Evolutionary conservation across 2,888 invertebrate species (phyloP), one percentile per base, ranked within the genome.

Genomic region (Creontiades dilutus): DNA sequence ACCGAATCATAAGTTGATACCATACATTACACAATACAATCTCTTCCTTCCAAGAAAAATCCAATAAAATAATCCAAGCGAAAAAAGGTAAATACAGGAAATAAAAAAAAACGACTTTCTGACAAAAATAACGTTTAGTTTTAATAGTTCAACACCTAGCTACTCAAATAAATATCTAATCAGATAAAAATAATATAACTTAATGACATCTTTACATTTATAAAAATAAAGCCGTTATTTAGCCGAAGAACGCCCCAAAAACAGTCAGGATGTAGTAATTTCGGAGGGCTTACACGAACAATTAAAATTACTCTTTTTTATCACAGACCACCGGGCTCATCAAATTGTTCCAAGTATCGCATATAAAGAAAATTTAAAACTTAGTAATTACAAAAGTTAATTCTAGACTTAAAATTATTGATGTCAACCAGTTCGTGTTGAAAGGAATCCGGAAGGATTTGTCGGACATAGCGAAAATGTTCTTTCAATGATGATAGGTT

Each of bases 251-350:
- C 11, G 23, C 68, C 23, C 27, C 68, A 68, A 68, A 68, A 52
- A 68, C 23, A 19, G 27, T 68, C 68, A 27, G 27, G 27, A 27
- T 68, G 68, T 27, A 68, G 23, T 68, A 68, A 19, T 68, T 23
- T 68, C 68, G 68, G 68, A 68, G 68, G 68, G 68, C 68, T 68
- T 27, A 68, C 68, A 68, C 16, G n/a, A 7, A 16, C 57, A 23
- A 68, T 68, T 68, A 27, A 23, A 68, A 23, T 68, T 52, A 13
- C 13, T 52, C 52, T 52, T 68, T 68, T 68, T 68, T 68, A 68
- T 68, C 68, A 68, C 68, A 68, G 68, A 68, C 68, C 68, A 68
- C 68, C 68, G 68, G 68, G 68, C 68, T 68, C 68, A 4, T 27
- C 12, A 68, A 68, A n/a, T 19, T 68, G 68, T 68, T 23, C 11